Conservation (phyloP, 2,113 vertebrate species). For the Echinops telfairi region DNA sequence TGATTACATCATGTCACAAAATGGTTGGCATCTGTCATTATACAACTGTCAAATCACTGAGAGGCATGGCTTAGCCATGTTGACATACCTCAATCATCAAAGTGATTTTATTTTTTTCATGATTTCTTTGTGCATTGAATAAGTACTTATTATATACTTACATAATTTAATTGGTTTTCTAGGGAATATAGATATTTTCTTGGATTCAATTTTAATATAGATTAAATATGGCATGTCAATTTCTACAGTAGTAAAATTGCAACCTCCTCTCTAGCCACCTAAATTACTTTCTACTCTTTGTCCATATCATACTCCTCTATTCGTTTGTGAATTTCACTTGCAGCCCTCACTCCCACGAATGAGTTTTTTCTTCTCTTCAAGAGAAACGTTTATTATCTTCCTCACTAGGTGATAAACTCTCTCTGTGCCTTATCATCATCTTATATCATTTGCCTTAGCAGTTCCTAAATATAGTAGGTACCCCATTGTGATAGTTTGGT, state of each 20-base stretch:
- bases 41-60: too few species aligned
- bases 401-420: slow-evolving; percentile 3
- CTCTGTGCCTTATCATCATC: background rate
- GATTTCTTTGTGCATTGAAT: background rate
- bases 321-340: background rate
- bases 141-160: background rate
- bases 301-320: background rate
- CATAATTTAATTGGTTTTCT: slow-evolving; percentile 18
- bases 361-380: background rate
- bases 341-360: background rate
- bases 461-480: background rate
- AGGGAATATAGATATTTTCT: slow-evolving; percentile 4
- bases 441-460: background rate
- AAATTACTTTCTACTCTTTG: background rate
- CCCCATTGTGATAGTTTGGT: too few species aligned
- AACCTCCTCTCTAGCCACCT: background rate
- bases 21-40: too few species aligned
- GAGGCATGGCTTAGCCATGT: too few species aligned
- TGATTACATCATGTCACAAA: too few species aligned
- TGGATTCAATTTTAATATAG: slow-evolving; percentile 10
- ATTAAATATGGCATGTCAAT: background rate
- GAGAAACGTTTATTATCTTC: background rate
- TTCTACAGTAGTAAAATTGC: background rate
- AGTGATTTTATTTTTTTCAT: background rate
- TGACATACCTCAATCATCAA: too few species aligned